Percentiles rank a stretch among this genome's conserved stretches.
Evolutionary conservation across 2,113 vertebrate genomes (phyloP).

Genomic region (Protobothrops flavoviridis): DNA sequence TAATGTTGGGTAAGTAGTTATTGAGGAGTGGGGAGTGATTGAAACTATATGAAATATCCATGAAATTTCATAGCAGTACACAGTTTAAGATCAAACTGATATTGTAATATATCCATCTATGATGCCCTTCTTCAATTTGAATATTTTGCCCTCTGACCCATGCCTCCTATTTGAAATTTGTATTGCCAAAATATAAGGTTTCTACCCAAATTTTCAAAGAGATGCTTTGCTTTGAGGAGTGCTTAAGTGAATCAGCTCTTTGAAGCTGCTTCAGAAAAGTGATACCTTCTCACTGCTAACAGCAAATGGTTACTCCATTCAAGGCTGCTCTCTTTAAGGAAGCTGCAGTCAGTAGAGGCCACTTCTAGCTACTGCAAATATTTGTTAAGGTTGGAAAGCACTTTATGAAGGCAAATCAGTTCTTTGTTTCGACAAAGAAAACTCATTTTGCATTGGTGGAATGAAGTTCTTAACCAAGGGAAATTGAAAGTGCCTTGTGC

Average conservation of each 20-base stretch:
- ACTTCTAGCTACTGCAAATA: background rate
- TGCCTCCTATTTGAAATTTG: background rate
- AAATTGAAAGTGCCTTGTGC: background rate
- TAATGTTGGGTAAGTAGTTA: constrained; percentile 84
- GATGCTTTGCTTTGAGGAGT: background rate
- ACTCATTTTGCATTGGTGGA: background rate
- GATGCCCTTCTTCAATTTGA: background rate
- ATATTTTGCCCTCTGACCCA: background rate
- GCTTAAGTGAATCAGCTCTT: background rate
- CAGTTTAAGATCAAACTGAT: background rate
- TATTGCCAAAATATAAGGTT: background rate
- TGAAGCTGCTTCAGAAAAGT: background rate
- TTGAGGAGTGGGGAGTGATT: background rate
- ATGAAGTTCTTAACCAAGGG: background rate
- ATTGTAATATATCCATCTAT: background rate
- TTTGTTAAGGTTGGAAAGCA: background rate
- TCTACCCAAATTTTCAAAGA: background rate
- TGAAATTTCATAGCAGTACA: background rate
- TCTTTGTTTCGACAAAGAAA: background rate
- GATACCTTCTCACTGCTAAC: background rate
- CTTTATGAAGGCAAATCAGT: background rate
- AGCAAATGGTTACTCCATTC: background rate
- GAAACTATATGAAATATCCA: background rate
- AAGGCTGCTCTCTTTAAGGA: background rate
- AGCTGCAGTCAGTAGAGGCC: background rate